Percentiles rank a stretch among this genome's conserved stretches.
These are phyloP conservation scores for Bergia puertoricense DNA, from an alignment of 92 coral and sea anemone genomes.

Conservation along the genomic window DNA sequence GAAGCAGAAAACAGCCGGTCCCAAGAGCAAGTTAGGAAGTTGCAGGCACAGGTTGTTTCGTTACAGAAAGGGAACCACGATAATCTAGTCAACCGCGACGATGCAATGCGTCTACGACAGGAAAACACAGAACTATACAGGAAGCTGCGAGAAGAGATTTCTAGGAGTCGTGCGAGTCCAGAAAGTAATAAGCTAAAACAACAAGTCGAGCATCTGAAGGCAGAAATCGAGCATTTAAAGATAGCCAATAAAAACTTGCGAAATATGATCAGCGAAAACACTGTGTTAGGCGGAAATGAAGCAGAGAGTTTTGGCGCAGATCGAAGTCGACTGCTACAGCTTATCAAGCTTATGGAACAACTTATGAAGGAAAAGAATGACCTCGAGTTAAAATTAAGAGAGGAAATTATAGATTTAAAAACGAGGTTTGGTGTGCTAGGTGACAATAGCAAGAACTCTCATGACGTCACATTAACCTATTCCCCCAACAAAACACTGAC, in stretches of 20 bases:
- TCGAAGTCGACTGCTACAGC: slow-evolving; percentile 61
- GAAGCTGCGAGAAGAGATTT: slow-evolving; percentile 68
- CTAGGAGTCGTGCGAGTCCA: slow-evolving; percentile 40
- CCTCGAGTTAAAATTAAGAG: slow-evolving; percentile 75
- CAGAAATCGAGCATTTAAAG: slow-evolving; percentile 69
- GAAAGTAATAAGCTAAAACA: slow-evolving; percentile 39
- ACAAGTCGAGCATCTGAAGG: slow-evolving; percentile 54
- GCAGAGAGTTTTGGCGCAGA: slow-evolving; percentile 52
- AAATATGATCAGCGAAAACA: slow-evolving; percentile 43
- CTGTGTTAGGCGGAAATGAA: slow-evolving; percentile 41
- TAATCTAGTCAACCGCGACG: slow-evolving; percentile 44
- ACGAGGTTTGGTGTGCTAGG: slow-evolving; percentile 68
- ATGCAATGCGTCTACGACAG: slow-evolving; percentile 55
- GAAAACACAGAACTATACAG: slow-evolving; percentile 75
- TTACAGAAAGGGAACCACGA: slow-evolving; percentile 39
- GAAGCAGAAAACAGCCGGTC: slow-evolving; percentile 58
- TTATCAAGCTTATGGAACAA: slow-evolving; percentile 84
- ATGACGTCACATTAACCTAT: slow-evolving; percentile 44
- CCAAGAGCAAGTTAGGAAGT: slow-evolving; percentile 55
- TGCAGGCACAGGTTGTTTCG: slow-evolving; percentile 52
- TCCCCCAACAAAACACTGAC: slow-evolving; percentile 65
- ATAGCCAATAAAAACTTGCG: slow-evolving; percentile 69
- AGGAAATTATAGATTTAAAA: slow-evolving; percentile 80
- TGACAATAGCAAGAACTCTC: slow-evolving; percentile 54
- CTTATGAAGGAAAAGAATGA: slow-evolving; percentile 79